Evolutionary conservation across 2,113 vertebrate genomes (phyloP).

Genomic region (Otus sunia): DNA sequence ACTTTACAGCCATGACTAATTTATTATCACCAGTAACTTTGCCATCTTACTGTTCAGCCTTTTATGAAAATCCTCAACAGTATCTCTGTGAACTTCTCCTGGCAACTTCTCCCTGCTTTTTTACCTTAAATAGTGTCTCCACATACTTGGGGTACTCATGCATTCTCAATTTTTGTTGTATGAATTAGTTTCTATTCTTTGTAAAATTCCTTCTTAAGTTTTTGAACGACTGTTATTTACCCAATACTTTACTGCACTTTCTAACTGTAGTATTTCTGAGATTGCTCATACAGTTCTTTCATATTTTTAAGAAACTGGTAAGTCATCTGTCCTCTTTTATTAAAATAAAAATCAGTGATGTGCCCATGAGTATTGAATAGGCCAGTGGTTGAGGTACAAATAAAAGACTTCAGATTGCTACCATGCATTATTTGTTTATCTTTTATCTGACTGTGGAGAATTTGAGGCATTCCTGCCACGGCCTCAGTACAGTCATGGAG

Average conservation of each 20-base stretch:
- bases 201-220: not conserved
- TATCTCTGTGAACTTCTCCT: not conserved
- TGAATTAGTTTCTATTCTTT: not conserved
- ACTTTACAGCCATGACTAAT: not conserved
- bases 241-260: not conserved
- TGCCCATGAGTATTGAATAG: not conserved
- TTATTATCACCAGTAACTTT: not conserved
- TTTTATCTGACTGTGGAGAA: not conserved
- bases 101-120: not conserved
- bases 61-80: not conserved
- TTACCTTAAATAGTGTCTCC: not conserved
- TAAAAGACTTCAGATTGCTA: not conserved
- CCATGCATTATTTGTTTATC: not conserved
- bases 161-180: not conserved
- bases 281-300: not conserved
- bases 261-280: not conserved
- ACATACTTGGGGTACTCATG: not conserved
- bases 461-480: not conserved
- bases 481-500: not conserved
- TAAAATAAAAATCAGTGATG: not conserved
- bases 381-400: not conserved
- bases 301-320: not conserved
- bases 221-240: not conserved
- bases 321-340: not conserved
- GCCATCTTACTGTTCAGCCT: not conserved